Base-by-base conservation (phyloP, 2,888 invertebrate genomes). In the Cheiracanthium punctorium region DNA sequence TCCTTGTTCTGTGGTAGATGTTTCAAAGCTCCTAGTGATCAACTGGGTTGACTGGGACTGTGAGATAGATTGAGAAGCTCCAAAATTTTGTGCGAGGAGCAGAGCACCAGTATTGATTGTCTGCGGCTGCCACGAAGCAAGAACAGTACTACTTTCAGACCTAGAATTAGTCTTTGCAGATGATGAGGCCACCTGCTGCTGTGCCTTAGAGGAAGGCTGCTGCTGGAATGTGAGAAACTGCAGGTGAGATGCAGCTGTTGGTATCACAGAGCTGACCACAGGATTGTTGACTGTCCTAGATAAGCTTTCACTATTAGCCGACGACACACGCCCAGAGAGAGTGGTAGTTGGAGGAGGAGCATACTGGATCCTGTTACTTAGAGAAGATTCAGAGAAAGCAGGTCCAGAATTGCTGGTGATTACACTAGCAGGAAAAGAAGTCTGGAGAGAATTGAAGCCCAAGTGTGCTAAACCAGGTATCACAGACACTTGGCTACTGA, bases 181-280 rank as follows among this genome's bases (percentile, higher is more conserved):
- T 28, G 70, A 58, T 12, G 75, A 48, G 8, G 76, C 29, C 17
- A 58, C 41, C 12, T 80, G 76, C 28, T 69, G 79, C 20, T 71
- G 72, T 17, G 73, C 73, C 37, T 87, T 80, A 8, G 80, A 48
- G 10, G 80, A 64, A 29, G 76, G 67, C 33, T 80, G 89, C 70
- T 90, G 90, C 33, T 89, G 90, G 86, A 89, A 89, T 79, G 90
- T 89, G 24, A 90, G 80, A 71, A 89, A 88, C 69, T 90, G 90
- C 32, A 90, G 87, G 48, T 90, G 90, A 28, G 89, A 86, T 30
- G 89, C 82, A 58, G 89, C 90, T 12, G 89, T 88, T 10, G 89
- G 82, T 48, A 88, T 72, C 28, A 77, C 69, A 52, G 88, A 82
- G 1, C 84, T 88, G 41, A 74, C 72, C 4, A 86, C 65, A 75